Base-by-base conservation (phyloP, 2,888 invertebrate genomes). In the Liopterus haemorrhoidalis region DNA sequence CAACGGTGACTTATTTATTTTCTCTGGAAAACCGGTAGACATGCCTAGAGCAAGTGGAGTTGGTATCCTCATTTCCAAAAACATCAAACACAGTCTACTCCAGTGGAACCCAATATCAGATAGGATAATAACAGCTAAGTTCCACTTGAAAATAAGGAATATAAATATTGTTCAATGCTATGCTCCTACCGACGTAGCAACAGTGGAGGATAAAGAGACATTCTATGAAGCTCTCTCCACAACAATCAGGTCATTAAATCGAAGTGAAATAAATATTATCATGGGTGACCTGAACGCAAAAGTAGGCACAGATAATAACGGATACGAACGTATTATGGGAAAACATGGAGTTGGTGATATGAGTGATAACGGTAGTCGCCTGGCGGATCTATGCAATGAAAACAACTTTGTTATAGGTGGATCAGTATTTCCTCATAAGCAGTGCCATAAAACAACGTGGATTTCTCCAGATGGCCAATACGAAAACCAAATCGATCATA, bases 151-250 rank as follows among this genome's bases (percentile, higher is more conserved):
- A 5, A 21, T 38, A 8, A 25, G 48, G 3, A 48, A 48, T 18
- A n/a, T 48, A 4, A 40, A 36, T 15, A 35, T 45, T 15, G 16
- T 50, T 8, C 44, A 44, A 32, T 48, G 41, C 30, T 48, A 48
- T 37, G 45, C 47, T 6, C 47, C 49, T 15, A 49, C 43, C 2
- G 46, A 47, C 12, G 33, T 31, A 5, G 46, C 49, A 5, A 27
- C 28, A 6, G 39, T 24, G 1, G 21, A 31, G 11, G 43, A 42
- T 14, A 49, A 49, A 36, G 30, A 27, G 8, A 12, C 11, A 14
- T 49, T 49, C 20, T 47, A 37, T 11, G 39, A 37, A 8, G 8
- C 19, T 15, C 25, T 47, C 18, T 15, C 20, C 9, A 22, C 14
- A n/a, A 11, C 16, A 3, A 11, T 28, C 3, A 35, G 14, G 1